Evolutionary conservation across 2,113 vertebrate species (phyloP).

Genomic region (Ceyx cyanopectus): DNA sequence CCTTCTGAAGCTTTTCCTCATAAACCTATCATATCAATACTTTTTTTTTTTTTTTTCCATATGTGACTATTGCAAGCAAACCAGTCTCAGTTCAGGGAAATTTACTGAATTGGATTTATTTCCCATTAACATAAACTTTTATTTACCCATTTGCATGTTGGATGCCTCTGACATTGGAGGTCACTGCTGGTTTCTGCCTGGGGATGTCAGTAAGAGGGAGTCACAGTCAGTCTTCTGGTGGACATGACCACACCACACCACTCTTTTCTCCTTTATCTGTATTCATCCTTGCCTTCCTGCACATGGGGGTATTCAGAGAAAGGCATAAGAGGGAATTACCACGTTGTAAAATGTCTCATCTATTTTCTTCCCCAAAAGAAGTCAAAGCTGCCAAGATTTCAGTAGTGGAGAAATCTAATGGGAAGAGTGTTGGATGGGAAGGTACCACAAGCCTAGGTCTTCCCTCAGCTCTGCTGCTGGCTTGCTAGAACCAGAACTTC

Average conservation of each 20-base stretch:
- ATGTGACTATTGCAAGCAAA: neutral
- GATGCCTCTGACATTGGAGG: rapidly evolving
- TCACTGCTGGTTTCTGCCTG: neutral
- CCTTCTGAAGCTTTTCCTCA: neutral
- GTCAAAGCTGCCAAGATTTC: neutral
- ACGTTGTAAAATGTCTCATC: neutral
- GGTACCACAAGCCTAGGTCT: neutral
- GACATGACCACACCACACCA: rapidly evolving
- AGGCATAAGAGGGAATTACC: neutral
- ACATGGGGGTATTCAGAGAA: neutral
- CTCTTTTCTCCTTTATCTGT: neutral
- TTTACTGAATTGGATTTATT: constrained; percentile 36
- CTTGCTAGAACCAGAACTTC: neutral
- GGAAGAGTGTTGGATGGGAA: neutral
- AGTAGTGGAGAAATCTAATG: neutral
- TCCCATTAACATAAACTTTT: constrained; percentile 25
- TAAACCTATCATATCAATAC: neutral
- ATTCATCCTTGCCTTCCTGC: neutral
- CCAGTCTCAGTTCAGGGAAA: constrained; percentile 39
- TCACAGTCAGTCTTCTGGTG: neutral
- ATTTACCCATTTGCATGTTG: neutral
- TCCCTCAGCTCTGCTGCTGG: neutral
- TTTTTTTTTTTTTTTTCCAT: neutral
- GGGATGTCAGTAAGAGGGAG: neutral
- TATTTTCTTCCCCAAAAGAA: neutral